Evolutionary conservation across 2,888 invertebrate species (phyloP).

Genomic region (Elegia similella): DNA sequence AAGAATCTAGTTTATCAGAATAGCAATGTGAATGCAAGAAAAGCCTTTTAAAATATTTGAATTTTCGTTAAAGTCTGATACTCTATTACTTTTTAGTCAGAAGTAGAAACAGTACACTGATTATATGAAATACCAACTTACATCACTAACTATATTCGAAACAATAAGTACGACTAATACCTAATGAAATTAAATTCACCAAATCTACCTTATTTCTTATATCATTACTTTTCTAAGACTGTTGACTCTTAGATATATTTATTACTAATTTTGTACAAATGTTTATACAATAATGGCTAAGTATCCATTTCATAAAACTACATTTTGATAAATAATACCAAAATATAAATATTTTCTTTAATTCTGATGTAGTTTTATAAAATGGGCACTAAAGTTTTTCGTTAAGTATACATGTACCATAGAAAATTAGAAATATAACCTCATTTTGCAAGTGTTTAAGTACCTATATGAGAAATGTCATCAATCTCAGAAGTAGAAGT

Average conservation of each 20-base stretch:
- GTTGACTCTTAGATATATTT: slow-evolving; percentile 19
- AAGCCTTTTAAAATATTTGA: too few species aligned
- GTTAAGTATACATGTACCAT: not conserved
- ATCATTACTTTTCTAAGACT: slow-evolving; percentile 20
- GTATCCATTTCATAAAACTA: slow-evolving; percentile 9
- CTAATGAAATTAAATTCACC: slow-evolving; percentile 17
- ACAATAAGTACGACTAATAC: not conserved
- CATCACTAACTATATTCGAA: slow-evolving; percentile 4
- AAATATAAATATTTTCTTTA: too few species aligned
- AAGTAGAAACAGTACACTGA: not conserved
- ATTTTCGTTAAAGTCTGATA: too few species aligned
- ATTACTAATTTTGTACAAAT: slow-evolving; percentile 49
- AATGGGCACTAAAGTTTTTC: slow-evolving; percentile 1
- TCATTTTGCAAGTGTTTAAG: not conserved
- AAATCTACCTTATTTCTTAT: not conserved
- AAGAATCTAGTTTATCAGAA: too few species aligned
- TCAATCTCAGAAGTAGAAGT: too few species aligned
- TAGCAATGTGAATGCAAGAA: too few species aligned
- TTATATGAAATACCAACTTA: not conserved
- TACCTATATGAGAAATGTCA: not conserved
- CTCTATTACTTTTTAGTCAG: too few species aligned
- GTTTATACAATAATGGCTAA: slow-evolving; percentile 29
- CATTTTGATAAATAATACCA: not conserved
- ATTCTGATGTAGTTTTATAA: not conserved
- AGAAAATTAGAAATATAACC: not conserved